These are phyloP conservation scores for Fragum sueziense DNA, from an alignment of 2,888 invertebrate species.

Conservation along the genomic window DNA sequence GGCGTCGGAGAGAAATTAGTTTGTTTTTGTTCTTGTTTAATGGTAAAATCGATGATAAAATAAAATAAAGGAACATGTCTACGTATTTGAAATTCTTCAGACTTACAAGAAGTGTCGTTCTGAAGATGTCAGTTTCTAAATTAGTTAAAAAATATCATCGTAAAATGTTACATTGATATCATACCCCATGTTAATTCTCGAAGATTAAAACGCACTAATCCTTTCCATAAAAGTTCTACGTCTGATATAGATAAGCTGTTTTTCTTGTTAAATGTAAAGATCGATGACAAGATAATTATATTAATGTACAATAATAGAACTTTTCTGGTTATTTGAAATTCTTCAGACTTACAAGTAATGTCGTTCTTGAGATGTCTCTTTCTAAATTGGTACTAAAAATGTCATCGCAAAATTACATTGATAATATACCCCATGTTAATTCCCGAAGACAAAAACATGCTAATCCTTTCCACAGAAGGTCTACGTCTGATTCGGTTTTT, in stretches of 20 bases:
- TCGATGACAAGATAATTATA: too few species aligned
- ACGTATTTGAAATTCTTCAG: not conserved
- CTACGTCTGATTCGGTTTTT: too few species aligned
- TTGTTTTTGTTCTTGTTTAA: not conserved
- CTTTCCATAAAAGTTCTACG: too few species aligned
- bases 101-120: not conserved
- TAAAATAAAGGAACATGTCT: not conserved
- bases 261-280: too few species aligned
- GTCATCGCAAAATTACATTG: not conserved
- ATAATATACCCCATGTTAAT: not conserved
- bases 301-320: too few species aligned
- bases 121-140: constrained; percentile 54
- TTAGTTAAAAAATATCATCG: constrained; percentile 27
- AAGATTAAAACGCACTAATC: too few species aligned
- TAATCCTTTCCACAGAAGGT: too few species aligned
- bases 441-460: too few species aligned
- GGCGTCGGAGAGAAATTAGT: not conserved
- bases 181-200: too few species aligned
- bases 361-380: constrained; percentile 18
- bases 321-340: too few species aligned
- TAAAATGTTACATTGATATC: not conserved
- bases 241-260: too few species aligned
- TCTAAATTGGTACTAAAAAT: constrained; percentile 65
- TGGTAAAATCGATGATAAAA: not conserved
- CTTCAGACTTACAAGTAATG: not conserved